Base-by-base conservation (phyloP, 2,888 invertebrate genomes). In the Aphidoletes aphidimyza region DNA sequence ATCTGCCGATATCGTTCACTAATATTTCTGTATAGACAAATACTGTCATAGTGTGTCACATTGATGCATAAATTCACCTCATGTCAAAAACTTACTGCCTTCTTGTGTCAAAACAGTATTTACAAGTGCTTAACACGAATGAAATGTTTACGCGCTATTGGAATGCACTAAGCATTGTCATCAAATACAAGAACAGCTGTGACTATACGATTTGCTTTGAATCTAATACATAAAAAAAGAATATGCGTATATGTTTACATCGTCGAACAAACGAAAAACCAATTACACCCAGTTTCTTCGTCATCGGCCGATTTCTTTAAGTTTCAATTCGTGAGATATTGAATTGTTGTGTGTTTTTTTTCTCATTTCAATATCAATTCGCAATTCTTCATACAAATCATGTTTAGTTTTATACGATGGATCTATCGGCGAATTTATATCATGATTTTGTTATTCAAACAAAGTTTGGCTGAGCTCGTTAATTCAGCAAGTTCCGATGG, bases 331-430 rank as follows among this genome's bases (percentile, higher is more conserved):
- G n/a, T 42, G 42, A 9, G 6, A 14, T 14, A 42, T 9, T 42
- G 6, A 42, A 42, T 9, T 42, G 14, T 42, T 42, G 14, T 6
- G 14, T 14, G 14, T 42, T 42, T 6, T 42, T 42, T 42, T 42
- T 42, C 8, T 14, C 14, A 42, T 6, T 42, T 42, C 42, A 42
- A n/a, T 42, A 42, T 14, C 14, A 9, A 6, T 9, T 42, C 6
- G 42, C 42, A 42, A 19, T 14, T 69, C 5, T 3, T 22, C 3
- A 54, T 5, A 26, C 3, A 54, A 54, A 69, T 30, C 1, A 81
- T 81, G 81, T 81, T 81, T 37, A 81, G 81, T n/a, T 81, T 81
- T 37, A 1, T 81, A n/a, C 81, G 81, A 5, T 81, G 81, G 81
- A 37, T 81, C 2, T 81, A 81, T 37, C 30, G 81, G n/a, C 81